Evolutionary conservation across 2,888 invertebrate species (phyloP).

Genomic region (Chrysodeixis includens): DNA sequence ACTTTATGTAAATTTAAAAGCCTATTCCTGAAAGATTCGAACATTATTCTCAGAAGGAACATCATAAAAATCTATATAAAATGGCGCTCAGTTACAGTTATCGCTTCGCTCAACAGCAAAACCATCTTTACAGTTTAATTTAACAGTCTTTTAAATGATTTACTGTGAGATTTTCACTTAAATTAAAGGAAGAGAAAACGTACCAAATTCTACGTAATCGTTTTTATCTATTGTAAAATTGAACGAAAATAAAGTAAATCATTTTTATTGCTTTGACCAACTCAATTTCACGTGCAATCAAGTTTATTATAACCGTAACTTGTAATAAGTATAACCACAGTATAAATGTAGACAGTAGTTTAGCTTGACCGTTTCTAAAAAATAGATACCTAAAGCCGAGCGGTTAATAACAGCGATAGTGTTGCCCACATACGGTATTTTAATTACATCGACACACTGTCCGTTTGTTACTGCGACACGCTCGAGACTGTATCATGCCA

Average conservation of each 20-base stretch:
- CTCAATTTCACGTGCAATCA: slow-evolving; percentile 61
- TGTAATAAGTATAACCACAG: slow-evolving; percentile 41
- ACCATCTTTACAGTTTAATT: slow-evolving; percentile 65
- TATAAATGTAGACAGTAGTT: too few species aligned
- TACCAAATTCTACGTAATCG: slow-evolving; percentile 56
- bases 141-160: slow-evolving; percentile 72
- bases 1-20: too few species aligned
- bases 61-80: slow-evolving; percentile 23
- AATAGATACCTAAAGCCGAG: too few species aligned
- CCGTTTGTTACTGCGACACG: too few species aligned
- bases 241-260: slow-evolving; percentile 61
- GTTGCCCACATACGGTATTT: too few species aligned
- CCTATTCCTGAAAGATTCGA: not conserved
- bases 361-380: too few species aligned
- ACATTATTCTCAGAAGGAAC: not conserved
- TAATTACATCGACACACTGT: too few species aligned
- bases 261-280: slow-evolving; percentile 57
- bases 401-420: too few species aligned
- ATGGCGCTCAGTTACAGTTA: slow-evolving; percentile 31
- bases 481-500: too few species aligned
- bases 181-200: slow-evolving; percentile 59
- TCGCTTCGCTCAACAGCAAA: slow-evolving; percentile 45
- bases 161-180: slow-evolving; percentile 68
- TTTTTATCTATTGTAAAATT: slow-evolving; percentile 61
- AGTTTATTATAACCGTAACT: slow-evolving; percentile 47